Base-by-base conservation (phyloP, 2,113 vertebrate genomes). In the Zapornia atra region DNA sequence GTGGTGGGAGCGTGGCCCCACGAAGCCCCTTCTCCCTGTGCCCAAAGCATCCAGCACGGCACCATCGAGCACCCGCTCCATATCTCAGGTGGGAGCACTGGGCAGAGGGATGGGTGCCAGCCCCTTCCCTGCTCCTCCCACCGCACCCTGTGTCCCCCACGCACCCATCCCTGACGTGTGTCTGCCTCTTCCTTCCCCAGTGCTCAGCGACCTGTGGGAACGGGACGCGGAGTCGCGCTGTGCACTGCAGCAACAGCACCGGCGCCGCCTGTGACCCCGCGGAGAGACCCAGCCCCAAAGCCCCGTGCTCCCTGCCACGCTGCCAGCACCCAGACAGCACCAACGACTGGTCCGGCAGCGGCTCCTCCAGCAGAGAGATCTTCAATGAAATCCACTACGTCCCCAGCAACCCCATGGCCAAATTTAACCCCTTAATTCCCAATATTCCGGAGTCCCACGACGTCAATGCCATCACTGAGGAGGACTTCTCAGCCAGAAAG, bases 321-420 rank as follows among this genome's bases (percentile, higher is more conserved):
- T 99, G 99, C 92, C 97, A 84, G 2, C 14, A 56, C 2, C 18
- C 21, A 5, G 98, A 98, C 64, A 68, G 54, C 4, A 72, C 96
- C 22, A 94, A 63, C 7, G 99, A 99, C 34, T 98, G 98, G 98
- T 99, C 99, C 0, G 99, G 99, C 70, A 99, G 99, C 2, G 99
- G 99, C 9, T 98, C 98, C 53, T 98, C 98, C 33, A 99, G 98
- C 97, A 98, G 94, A 17, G 99, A 99, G 65, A 66, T 98, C 3
- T 97, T 99, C 10, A 99, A 99, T 11, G 99, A 99, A 42, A 98
- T 99, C 25, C 97, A 98, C 50, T 95, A 98, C 64, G 75, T 98
- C 33, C 97, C 98, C 25, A 84, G 79, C 26, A 97, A 94, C 68
- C 96, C 48, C 40, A 33, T 94, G 1, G 68, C 95, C 1, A 96